Base-by-base conservation (phyloP, 2,888 invertebrate species). In the Amiota minor region DNA sequence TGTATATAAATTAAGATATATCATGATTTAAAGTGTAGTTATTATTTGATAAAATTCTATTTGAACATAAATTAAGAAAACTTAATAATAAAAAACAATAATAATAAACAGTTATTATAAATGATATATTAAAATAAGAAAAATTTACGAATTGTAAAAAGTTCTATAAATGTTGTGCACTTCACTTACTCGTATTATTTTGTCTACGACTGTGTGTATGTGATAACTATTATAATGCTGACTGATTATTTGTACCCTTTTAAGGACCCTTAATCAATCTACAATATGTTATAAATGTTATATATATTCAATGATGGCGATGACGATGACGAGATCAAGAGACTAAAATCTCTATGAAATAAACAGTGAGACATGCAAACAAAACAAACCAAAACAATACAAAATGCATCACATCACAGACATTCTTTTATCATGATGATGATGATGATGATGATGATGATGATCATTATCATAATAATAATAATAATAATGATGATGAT, bases 241-340 rank as follows among this genome's bases (percentile, higher is more conserved):
- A 50, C 80, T 80, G 78, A 80, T 83, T 79, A 82, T 84, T 86
- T 83, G 79, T 86, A 86, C 82, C 83, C 86, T 85, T 87, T 86
- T 79, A 87, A 87, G 87, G 86, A 87, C 87, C 81, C 87, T 87
- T 86, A 86, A 87, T 87, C 87, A 83, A 67, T 50, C 67, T 67
- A 67, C 2, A 46, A 20, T 10, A 23, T 35, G 35, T 35, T 35
- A 35, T 35, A 35, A 3, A 35, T 35, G 2, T 35, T 35, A 35
- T 35, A 35, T 6, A 35, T 35, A 35, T 35, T 35, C 35, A 10
- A 56, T 18, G 56, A 56, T n/a, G 3, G 56, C 14, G 53, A n/a
- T 53, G 53, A n/a, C 53, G 12, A 53, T n/a, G n/a, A 53, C 53
- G n/a, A 53, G n/a, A 53, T n/a, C 53, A 53, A 53, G 14, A 53